Evolutionary conservation across 2,113 vertebrate genomes (phyloP).

Genomic region (Chroicocephalus ridibundus): DNA sequence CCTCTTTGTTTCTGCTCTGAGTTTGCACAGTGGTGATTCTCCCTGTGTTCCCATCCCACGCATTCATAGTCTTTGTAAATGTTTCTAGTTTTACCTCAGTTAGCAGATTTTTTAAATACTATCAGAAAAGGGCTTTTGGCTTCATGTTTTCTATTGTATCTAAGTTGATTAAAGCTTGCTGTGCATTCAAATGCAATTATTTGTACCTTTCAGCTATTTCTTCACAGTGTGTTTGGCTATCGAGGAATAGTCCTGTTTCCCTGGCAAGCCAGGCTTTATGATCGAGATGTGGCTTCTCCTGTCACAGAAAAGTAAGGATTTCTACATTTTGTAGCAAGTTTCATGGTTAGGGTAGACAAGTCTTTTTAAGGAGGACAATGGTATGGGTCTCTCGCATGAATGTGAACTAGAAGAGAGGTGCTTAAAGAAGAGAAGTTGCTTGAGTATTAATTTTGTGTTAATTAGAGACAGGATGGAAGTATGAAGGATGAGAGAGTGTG

Average conservation of each 20-base stretch:
- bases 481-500: not conserved
- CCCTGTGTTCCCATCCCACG: not conserved
- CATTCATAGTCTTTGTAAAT: not conserved
- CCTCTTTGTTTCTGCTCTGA: not conserved
- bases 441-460: not conserved
- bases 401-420: not conserved
- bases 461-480: not conserved
- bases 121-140: not conserved
- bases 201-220: conserved; percentile 85
- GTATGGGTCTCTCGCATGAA: not conserved
- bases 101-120: not conserved
- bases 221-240: conserved; percentile 97
- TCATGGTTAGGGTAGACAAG: not conserved
- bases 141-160: not conserved
- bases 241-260: conserved; percentile 95
- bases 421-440: not conserved
- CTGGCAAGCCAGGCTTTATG: conserved; percentile 97
- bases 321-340: not conserved
- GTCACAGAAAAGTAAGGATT: conserved; percentile 87
- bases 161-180: not conserved
- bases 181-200: not conserved
- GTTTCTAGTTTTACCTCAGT: not conserved
- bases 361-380: not conserved
- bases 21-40: not conserved
- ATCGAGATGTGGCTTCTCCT: conserved; percentile 89